Conservation (phyloP, 1,140 invertebrate species). For the Leptopilina boulardi region DNA sequence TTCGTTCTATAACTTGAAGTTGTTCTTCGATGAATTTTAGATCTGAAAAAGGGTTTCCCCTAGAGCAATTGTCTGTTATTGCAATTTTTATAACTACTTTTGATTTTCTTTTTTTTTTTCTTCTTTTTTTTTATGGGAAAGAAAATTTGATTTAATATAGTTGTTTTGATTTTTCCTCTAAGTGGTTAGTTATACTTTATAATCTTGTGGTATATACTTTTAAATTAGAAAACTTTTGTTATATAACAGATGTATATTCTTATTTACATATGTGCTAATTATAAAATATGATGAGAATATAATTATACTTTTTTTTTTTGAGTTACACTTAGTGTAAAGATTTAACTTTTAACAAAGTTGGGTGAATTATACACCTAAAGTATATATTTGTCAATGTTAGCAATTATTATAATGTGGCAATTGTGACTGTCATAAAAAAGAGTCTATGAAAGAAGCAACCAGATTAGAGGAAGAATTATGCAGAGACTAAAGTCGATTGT, state of each 20-base stretch:
- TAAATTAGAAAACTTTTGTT: no score
- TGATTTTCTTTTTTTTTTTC: no score
- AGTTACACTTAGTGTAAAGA: not conserved
- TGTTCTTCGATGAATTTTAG: constrained; percentile 2
- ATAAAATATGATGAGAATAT: no score
- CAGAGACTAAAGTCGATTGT: constrained; percentile 19
- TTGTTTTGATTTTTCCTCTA: constrained; percentile 8
- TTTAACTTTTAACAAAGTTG: not conserved
- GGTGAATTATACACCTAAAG: not conserved
- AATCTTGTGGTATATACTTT: no score
- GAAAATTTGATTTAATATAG: constrained; percentile 3
- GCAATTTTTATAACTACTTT: constrained; percentile 2
- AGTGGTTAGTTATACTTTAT: no score
- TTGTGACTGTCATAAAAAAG: not conserved
- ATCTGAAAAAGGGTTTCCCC: constrained; percentile 8
- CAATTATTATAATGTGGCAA: constrained; percentile 18
- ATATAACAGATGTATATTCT: no score
- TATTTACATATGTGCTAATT: no score
- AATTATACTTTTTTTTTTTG: no score
- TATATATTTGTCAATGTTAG: not conserved
- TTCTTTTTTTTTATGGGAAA: no score
- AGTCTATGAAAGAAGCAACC: constrained; percentile 9
- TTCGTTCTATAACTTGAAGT: not conserved
- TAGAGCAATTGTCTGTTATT: constrained; percentile 5
- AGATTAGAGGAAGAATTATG: constrained; percentile 14